A percentile compares a stretch with the other conserved stretches of the same genome.
Evolutionary conservation across 2,888 invertebrate genomes (phyloP).

Genomic region (Plebejus anna): DNA sequence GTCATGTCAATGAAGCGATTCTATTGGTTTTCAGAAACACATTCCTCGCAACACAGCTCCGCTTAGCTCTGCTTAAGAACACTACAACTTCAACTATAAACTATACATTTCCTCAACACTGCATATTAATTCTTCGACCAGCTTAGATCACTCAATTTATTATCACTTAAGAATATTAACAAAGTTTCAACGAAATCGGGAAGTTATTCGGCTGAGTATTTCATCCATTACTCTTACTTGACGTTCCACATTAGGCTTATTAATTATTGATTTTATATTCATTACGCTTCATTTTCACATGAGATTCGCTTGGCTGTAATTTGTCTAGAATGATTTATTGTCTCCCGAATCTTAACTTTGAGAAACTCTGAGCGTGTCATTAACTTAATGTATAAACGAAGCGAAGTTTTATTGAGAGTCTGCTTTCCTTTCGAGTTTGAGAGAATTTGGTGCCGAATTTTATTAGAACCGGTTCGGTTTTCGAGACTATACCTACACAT

Average conservation of each 20-base stretch:
- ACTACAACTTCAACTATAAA: too few species aligned
- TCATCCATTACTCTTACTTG: constrained; percentile 18
- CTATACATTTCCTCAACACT: too few species aligned
- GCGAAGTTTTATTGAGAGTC: not conserved
- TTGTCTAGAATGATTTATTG: constrained; percentile 35
- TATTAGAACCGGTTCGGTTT: not conserved
- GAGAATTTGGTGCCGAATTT: not conserved
- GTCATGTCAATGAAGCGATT: too few species aligned
- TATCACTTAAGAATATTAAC: constrained; percentile 19
- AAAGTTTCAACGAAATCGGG: constrained; percentile 19
- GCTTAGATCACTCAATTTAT: not conserved
- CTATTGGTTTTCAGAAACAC: too few species aligned
- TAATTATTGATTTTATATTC: constrained; percentile 25
- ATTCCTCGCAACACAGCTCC: too few species aligned
- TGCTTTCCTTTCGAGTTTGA: not conserved
- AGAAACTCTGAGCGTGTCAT: constrained; percentile 32
- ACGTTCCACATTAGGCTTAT: constrained; percentile 11
- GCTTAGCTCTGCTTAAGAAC: too few species aligned
- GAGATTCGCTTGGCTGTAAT: constrained; percentile 33
- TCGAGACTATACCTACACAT: too few species aligned
- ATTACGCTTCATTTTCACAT: constrained; percentile 28
- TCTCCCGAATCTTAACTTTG: constrained; percentile 34
- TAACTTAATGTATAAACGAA: constrained; percentile 32
- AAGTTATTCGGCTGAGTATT: not conserved
- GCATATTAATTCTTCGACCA: too few species aligned